These are phyloP conservation scores for Rhagophthalmus giganteus DNA, from an alignment of 2,888 invertebrate species.

Conservation along the genomic window DNA sequence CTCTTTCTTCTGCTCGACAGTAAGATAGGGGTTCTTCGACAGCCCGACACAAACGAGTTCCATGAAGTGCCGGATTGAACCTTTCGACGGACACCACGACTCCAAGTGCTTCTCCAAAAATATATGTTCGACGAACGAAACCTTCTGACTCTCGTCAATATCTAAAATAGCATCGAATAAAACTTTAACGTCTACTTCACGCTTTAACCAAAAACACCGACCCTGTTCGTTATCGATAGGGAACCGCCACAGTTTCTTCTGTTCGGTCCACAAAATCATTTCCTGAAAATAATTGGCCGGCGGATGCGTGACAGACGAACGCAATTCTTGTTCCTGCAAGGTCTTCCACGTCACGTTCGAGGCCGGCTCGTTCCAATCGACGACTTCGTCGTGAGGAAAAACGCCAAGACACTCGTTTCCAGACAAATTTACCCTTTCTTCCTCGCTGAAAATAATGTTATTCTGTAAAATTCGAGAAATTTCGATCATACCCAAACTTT, in stretches of 20 bases:
- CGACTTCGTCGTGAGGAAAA: slow-evolving; percentile 55
- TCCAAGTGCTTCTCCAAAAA: slow-evolving; percentile 86
- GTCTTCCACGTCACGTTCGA: slow-evolving; percentile 68
- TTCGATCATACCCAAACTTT: too few species aligned
- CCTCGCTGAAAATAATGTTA: slow-evolving; percentile 31
- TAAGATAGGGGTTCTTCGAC: slow-evolving; percentile 91
- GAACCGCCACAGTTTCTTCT: slow-evolving; percentile 94
- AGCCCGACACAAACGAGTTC: slow-evolving; percentile 91
- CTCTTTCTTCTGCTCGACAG: slow-evolving; percentile 82
- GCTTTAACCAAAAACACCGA: slow-evolving; percentile 45
- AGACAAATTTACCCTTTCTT: slow-evolving; percentile 65
- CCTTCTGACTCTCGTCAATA: slow-evolving; percentile 65
- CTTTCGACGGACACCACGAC: slow-evolving; percentile 86
- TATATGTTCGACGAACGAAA: slow-evolving; percentile 91
- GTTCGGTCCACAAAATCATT: slow-evolving; percentile 90
- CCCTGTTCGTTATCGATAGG: slow-evolving; percentile 98
- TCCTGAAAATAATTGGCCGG: slow-evolving; percentile 91
- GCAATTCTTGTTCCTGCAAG: slow-evolving; percentile 68
- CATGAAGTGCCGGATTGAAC: slow-evolving; percentile 96
- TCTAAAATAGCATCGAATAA: slow-evolving; percentile 54
- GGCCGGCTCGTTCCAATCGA: slow-evolving; percentile 42
- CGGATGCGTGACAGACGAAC: slow-evolving; percentile 68
- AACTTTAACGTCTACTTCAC: neutral
- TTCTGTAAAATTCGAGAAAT: neutral
- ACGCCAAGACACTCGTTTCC: slow-evolving; percentile 66